These are phyloP conservation scores for Pristionchus japonicus DNA, from an alignment of 2,888 invertebrate genomes.

Conservation along the genomic window DNA sequence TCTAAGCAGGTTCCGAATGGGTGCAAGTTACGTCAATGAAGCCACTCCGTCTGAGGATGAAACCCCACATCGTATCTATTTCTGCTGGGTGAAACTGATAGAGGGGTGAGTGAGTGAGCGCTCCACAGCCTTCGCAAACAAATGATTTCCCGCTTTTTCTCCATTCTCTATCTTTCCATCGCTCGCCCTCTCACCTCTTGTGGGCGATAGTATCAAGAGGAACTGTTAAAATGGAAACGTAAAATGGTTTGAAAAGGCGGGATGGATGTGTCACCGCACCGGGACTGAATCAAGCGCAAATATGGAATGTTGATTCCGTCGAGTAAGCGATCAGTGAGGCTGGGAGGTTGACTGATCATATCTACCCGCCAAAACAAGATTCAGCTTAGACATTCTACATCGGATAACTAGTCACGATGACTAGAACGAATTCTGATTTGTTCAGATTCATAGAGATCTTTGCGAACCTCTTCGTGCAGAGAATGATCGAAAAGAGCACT, in stretches of 20 bases:
- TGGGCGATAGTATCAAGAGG: not conserved
- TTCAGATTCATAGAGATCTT: constrained; percentile 65
- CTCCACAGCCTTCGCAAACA: constrained; percentile 5
- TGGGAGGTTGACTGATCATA: not conserved
- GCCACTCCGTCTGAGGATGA: not conserved
- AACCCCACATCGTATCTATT: not conserved
- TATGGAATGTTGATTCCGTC: not conserved
- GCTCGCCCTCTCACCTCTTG: not conserved
- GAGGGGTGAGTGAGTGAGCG: not conserved
- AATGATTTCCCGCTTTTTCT: constrained; percentile 13
- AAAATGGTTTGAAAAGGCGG: not conserved
- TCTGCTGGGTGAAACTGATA: constrained; percentile 27
- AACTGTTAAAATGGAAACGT: constrained; percentile 10
- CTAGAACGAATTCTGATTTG: no score
- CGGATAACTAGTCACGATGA: no score
- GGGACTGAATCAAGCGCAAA: not conserved
- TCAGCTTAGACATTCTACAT: no score
- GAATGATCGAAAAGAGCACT: constrained; percentile 56
- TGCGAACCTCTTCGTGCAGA: constrained; percentile 66
- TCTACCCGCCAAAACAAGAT: no score
- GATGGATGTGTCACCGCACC: not conserved
- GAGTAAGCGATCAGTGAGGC: not conserved
- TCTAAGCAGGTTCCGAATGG: not conserved
- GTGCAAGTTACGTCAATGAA: not conserved
- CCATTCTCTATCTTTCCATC: not conserved